phyloP scores from a whole-genome alignment of 2,888 invertebrate species.

The Drosophila algonquin region DNA sequence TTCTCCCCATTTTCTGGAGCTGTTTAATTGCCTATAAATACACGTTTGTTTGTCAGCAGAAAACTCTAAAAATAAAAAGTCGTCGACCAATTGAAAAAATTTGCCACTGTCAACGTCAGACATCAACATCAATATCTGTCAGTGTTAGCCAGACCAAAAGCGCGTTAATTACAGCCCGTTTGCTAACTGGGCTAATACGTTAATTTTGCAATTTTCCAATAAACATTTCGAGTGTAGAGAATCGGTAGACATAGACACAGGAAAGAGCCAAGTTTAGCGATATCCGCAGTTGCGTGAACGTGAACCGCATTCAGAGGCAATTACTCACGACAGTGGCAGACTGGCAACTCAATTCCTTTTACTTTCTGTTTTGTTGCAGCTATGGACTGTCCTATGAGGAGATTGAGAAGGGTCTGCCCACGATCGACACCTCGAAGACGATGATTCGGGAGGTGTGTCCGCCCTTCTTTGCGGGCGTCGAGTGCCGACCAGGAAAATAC shows the following conservation, averaged over 20 bases:
- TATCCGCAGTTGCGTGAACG: slow-evolving; percentile 43
- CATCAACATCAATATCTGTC: slow-evolving; percentile 48
- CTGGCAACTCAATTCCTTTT: slow-evolving; percentile 13
- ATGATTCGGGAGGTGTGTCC: slow-evolving; percentile 94
- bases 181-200: slow-evolving; percentile 64
- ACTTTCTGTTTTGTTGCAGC: slow-evolving; percentile 84
- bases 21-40: not conserved
- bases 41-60: slow-evolving; percentile 41
- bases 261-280: slow-evolving; percentile 57
- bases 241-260: slow-evolving; percentile 42
- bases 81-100: slow-evolving; percentile 42
- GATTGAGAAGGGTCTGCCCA: slow-evolving; percentile 93
- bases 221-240: slow-evolving; percentile 38
- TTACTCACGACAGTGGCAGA: slow-evolving; percentile 13
- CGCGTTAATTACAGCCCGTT: slow-evolving; percentile 58
- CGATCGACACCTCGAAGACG: slow-evolving; percentile 94
- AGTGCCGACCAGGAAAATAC: slow-evolving; percentile 95
- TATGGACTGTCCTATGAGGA: slow-evolving; percentile 94
- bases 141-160: slow-evolving; percentile 41
- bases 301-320: slow-evolving; percentile 24
- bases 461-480: slow-evolving; percentile 93
- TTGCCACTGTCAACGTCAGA: slow-evolving; percentile 55
- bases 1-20: slow-evolving; percentile 12
- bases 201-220: slow-evolving; percentile 70
- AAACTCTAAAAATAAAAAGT: slow-evolving; percentile 17